Base-by-base conservation (phyloP, 1,140 invertebrate genomes). In the Globodera rostochiensis region DNA sequence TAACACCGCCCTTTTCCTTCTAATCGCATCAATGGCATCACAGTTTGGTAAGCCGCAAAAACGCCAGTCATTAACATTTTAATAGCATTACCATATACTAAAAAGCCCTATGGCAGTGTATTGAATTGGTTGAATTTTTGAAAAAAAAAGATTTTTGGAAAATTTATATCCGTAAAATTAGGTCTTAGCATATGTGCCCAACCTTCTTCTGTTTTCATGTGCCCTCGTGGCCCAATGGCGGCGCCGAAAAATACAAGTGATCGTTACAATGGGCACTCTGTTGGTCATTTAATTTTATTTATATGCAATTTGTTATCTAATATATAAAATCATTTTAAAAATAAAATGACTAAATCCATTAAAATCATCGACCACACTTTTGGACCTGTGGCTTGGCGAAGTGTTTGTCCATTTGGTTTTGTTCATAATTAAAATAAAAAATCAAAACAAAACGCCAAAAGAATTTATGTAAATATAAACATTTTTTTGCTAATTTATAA, bases 181-280 rank as follows among this genome's bases (percentile, higher is more conserved):
- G 57, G 57, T 60, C 57, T 60, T 15, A 60, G 71, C 76, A 9
- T 86, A 82, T 70, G n/a, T 87, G 21, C 85, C 85, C 45, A 79
- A 79, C 15, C 60, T 86, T 46, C 36, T 86, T 21, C 75, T 86
- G 46, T 86, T 86, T 77, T 47, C 64, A 60, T 74, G 79, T 60
- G 79, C 74, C 45, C 60, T 87, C n/a, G 83, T 87, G 84, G 79
- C 86, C 53, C 85, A 86, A 85, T 86, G 82, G 83, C 88, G 84
- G 66, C 73, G 85, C 49, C 64, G 85, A 13, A 86, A 86, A 74
- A 69, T 87, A 19, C 85, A 86, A 80, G 73, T 86, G 46, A 45
- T 85, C n/a, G 83, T 86, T 15, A 74, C 73, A 21, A 36, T 86
- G 53, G 74, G 73, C 60, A 57, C 74, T 70, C 57, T 87, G 46